These are phyloP conservation scores for Prosapia bicincta DNA, from an alignment of 2,888 invertebrate genomes.

Conservation along the genomic window DNA sequence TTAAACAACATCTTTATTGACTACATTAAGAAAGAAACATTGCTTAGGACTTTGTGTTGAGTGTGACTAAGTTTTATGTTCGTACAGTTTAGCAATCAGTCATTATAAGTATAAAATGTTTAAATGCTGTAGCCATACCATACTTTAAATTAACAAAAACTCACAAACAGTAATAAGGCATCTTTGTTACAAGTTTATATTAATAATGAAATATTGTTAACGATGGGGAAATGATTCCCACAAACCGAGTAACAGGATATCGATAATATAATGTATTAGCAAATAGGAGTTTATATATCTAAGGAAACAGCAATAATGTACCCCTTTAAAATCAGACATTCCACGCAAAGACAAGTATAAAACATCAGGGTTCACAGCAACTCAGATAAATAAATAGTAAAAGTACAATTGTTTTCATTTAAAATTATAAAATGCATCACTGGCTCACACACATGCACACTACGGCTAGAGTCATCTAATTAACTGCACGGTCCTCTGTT, in stretches of 20 bases:
- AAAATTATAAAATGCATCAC: conserved; percentile 27
- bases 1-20: neutral
- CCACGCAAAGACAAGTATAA: conserved; percentile 32
- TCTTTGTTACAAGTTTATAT: conserved; percentile 36
- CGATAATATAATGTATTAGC: conserved; percentile 29
- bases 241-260: conserved; percentile 33
- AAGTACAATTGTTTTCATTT: conserved; percentile 29
- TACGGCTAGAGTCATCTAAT: conserved; percentile 30
- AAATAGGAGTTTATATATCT: conserved; percentile 31
- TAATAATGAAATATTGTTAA: conserved; percentile 34
- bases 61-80: neutral
- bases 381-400: conserved; percentile 25
- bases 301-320: conserved; percentile 36
- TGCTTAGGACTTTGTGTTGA: neutral
- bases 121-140: conserved; percentile 22
- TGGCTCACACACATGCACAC: conserved; percentile 33
- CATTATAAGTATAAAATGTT: conserved; percentile 22
- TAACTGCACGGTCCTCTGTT: conserved; percentile 30
- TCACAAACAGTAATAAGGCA: conserved; percentile 39
- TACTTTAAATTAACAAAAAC: conserved; percentile 29
- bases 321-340: conserved; percentile 36
- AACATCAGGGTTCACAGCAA: conserved; percentile 31
- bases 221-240: conserved; percentile 30
- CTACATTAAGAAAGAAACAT: neutral
- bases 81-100: conserved; percentile 12